Base-by-base conservation (phyloP, 1,140 invertebrate species). In the Lucilia sericata region DNA sequence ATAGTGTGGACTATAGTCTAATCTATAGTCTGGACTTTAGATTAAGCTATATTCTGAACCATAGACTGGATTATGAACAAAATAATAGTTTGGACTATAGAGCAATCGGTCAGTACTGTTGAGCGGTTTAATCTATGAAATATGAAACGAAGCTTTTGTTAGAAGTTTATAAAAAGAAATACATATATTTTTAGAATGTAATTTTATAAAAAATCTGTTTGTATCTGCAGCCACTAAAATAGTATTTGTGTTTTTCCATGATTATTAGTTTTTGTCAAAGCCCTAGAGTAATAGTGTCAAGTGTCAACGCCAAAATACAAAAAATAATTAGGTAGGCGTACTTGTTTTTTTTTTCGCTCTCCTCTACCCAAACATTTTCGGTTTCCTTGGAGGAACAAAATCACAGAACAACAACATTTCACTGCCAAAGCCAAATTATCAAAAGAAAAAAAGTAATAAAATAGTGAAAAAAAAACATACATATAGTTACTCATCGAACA, bases 291-390 rank as follows among this genome's bases (percentile, higher is more conserved):
- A 70, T 4, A 70, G 65, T 70, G 65, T 70, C 65, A 70, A 70
- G 65, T 70, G 65, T 70, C 65, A 70, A 70, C 21, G 19, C 19
- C 65, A 21, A 70, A 70, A 60, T 60, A 42, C 42, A 42, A 42
- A 42, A 19, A 70, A 70, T 70, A 70, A 70, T 70, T 70, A 70
- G 19, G 65, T 70, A 70, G 65, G 65, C 65, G 65, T 60, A n/a
- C 1, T 60, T 60, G 1, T 7, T 60, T 70, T 70, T 19, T 19
- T n/a, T 65, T 65, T 17, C 0, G n/a, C 3, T 19, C 60, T 65
- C 8, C 65, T 55, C 4, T 70, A 9, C 55, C 55, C 14, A 60
- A 14, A 1, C 42, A 42, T 42, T 42, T 42, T 42, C 42, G 42
- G 42, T 42, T 42, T 42, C 42, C 42, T 42, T 55, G 5, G 13